Conservation (phyloP, 2,888 invertebrate species). For the Embidobia sp. region DNA sequence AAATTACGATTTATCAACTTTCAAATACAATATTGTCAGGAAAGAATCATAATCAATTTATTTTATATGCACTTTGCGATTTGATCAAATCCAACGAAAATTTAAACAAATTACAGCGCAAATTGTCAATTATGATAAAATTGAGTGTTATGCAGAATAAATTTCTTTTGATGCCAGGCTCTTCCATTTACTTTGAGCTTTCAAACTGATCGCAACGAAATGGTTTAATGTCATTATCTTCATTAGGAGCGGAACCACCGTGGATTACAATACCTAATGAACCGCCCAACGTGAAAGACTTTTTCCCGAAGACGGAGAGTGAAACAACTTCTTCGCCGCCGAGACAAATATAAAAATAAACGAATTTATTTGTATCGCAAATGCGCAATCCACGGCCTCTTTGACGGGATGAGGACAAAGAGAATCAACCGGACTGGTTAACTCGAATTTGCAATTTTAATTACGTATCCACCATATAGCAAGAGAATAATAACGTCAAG, state of each 20-base stretch:
- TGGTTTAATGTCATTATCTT: constrained; percentile 81
- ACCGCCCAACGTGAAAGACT: constrained; percentile 74
- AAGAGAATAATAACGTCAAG: constrained; percentile 59
- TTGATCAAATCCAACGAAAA: background rate
- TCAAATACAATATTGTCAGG: too few relatives aligned
- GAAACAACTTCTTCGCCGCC: constrained; percentile 66
- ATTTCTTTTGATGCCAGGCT: constrained; percentile 32
- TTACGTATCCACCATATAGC: constrained; percentile 67
- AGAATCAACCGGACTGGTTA: constrained; percentile 73
- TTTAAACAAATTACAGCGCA: background rate
- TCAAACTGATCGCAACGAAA: constrained; percentile 69
- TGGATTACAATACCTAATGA: constrained; percentile 81
- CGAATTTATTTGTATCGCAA: constrained; percentile 79
- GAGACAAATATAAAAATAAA: constrained; percentile 79
- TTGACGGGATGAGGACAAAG: constrained; percentile 71
- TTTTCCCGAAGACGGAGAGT: constrained; percentile 57
- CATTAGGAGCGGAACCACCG: constrained; percentile 76
- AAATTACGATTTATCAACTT: too few relatives aligned
- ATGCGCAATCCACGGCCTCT: constrained; percentile 72
- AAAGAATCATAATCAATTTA: too few relatives aligned
- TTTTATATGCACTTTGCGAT: too few relatives aligned
- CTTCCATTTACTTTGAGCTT: constrained; percentile 58
- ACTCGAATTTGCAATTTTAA: constrained; percentile 79
- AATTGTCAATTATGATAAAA: constrained; percentile 11
- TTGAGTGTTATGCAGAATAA: constrained; percentile 18